phyloP scores from a whole-genome alignment of 1,140 invertebrate genomes.

The Drosophila eugracilis region DNA sequence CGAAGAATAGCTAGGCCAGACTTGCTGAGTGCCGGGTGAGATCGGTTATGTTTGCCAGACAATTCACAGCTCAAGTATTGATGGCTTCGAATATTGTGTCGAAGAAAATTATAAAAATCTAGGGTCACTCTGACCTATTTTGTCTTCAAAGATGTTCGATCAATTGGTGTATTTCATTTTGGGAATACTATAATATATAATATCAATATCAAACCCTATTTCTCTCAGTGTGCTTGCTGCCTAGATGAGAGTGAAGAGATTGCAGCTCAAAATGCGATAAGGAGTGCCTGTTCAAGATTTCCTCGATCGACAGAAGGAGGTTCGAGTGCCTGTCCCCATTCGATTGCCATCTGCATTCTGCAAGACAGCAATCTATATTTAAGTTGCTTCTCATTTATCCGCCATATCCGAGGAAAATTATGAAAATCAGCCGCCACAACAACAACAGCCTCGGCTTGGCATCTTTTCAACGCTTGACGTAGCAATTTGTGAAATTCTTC shows the following conservation, averaged over 20 bases:
- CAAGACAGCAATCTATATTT: conserved; percentile 27
- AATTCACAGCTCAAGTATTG: background rate
- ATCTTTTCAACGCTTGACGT: conserved; percentile 80
- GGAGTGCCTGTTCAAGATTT: conserved; percentile 2
- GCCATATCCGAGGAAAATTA: conserved; percentile 36
- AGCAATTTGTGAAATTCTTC: conserved; percentile 82
- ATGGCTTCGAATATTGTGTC: background rate
- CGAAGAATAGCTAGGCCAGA: conserved; percentile 8
- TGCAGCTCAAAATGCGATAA: conserved; percentile 5
- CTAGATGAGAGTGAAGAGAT: conserved; percentile 6
- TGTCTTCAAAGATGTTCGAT: no score
- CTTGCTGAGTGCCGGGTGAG: conserved; percentile 1
- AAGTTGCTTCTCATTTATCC: conserved; percentile 37
- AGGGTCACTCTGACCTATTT: background rate
- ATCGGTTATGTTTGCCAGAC: conserved; percentile 1
- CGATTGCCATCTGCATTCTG: conserved; percentile 34
- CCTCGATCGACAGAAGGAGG: background rate
- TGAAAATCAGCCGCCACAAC: conserved; percentile 36
- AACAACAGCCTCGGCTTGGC: conserved; percentile 38
- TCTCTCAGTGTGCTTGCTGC: background rate
- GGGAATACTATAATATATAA: no score
- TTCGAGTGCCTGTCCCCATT: conserved; percentile 26
- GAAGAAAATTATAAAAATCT: no score
- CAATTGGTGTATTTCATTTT: no score
- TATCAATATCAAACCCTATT: no score